Conservation (phyloP, 2,888 invertebrate genomes). For the Himalopsyche anomala region DNA sequence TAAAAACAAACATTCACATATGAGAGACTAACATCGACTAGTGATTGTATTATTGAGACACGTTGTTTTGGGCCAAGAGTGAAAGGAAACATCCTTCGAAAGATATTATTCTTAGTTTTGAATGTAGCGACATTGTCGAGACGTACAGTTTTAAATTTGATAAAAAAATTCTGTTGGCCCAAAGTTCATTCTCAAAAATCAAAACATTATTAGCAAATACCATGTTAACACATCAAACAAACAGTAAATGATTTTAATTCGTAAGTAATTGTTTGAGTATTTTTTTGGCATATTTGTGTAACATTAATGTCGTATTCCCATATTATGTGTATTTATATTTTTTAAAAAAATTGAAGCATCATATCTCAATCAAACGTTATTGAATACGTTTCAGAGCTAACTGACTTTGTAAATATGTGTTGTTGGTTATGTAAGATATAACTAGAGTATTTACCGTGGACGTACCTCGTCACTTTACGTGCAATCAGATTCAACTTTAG, state of each 20-base stretch:
- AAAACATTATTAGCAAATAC: neutral
- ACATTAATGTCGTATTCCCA: neutral
- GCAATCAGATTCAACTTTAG: too few species aligned
- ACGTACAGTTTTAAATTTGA: neutral
- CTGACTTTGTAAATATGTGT: too few species aligned
- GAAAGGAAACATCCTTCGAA: neutral
- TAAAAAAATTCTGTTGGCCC: neutral
- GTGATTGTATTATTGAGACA: constrained; percentile 7
- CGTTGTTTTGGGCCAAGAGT: constrained; percentile 16
- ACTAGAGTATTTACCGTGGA: too few species aligned
- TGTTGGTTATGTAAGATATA: too few species aligned
- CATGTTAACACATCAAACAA: neutral
- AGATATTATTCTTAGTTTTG: neutral
- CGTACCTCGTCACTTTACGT: too few species aligned
- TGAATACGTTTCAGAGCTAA: too few species aligned
- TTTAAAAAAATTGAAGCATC: neutral
- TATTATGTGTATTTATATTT: too few species aligned
- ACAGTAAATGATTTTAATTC: neutral
- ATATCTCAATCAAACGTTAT: too few species aligned
- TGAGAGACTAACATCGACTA: constrained; percentile 32
- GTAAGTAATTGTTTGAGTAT: too few species aligned
- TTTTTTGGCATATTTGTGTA: neutral
- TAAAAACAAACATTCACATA: constrained; percentile 30
- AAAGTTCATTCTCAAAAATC: neutral
- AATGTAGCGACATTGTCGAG: neutral